These are phyloP conservation scores for Microtus richardsoni DNA, from an alignment of 2,113 vertebrate genomes.

Conservation along the genomic window DNA sequence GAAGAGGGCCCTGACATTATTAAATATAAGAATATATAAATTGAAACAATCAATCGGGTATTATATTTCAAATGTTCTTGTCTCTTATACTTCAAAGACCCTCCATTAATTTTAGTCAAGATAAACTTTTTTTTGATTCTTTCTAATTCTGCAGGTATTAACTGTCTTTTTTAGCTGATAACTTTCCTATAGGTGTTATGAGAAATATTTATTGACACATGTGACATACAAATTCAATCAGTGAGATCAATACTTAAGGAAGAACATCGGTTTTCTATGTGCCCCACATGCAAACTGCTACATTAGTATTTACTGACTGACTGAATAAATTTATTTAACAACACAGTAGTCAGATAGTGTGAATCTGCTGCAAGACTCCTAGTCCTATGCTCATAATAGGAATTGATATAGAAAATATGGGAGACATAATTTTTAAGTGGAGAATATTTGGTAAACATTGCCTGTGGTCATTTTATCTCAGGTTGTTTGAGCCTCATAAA, in stretches of 20 bases:
- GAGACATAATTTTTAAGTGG: background rate
- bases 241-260: background rate
- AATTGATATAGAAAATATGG: background rate
- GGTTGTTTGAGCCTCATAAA: background rate
- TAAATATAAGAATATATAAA: background rate
- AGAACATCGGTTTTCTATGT: background rate
- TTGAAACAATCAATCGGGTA: background rate
- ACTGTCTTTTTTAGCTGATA: background rate
- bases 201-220: background rate
- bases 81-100: background rate
- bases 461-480: background rate
- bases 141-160: background rate
- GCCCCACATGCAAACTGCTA: background rate
- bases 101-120: background rate
- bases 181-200: background rate
- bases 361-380: background rate
- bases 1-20: background rate
- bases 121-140: background rate
- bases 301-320: background rate
- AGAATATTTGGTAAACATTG: background rate
- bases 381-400: background rate
- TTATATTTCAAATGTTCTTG: background rate
- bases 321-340: background rate
- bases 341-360: background rate
- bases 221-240: background rate